A percentile compares a stretch with the other conserved stretches of the same genome.
These are phyloP conservation scores for Hetaerina titia DNA, from an alignment of 2,888 invertebrate genomes.

Conservation along the genomic window DNA sequence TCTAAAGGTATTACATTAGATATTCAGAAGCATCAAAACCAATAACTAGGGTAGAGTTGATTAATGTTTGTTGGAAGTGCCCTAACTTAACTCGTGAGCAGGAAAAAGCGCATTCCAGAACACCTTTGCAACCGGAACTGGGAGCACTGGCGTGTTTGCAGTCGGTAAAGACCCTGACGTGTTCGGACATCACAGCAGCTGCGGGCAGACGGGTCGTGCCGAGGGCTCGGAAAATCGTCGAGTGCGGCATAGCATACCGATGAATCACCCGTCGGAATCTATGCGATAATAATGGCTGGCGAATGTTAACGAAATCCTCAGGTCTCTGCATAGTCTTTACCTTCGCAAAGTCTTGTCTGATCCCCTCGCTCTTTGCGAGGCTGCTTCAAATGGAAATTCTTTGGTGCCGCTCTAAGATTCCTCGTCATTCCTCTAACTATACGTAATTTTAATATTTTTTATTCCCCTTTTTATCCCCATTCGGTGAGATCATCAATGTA, in stretches of 20 bases:
- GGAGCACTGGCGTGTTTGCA: conserved; percentile 21
- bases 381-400: background rate
- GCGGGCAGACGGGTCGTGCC: conserved; percentile 32
- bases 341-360: background rate
- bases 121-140: conserved; percentile 43
- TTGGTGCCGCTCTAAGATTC: background rate
- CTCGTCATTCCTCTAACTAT: background rate
- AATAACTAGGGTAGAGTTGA: too few relatives aligned
- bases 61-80: background rate
- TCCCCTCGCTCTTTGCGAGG: background rate
- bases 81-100: background rate
- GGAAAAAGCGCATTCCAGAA: conserved; percentile 55
- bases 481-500: background rate
- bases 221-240: conserved; percentile 49
- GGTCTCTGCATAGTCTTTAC: background rate
- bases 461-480: background rate
- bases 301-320: conserved; percentile 21
- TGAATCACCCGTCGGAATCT: conserved; percentile 54
- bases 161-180: conserved; percentile 55
- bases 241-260: conserved; percentile 36
- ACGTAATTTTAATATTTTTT: background rate
- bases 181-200: conserved; percentile 60
- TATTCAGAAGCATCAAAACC: too few relatives aligned
- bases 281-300: conserved; percentile 59
- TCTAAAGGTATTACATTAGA: background rate